Percentiles rank a stretch among this genome's conserved stretches.
phyloP scores from a whole-genome alignment of 2,797 vertebrate genomes.

The Poecilia picta region DNA sequence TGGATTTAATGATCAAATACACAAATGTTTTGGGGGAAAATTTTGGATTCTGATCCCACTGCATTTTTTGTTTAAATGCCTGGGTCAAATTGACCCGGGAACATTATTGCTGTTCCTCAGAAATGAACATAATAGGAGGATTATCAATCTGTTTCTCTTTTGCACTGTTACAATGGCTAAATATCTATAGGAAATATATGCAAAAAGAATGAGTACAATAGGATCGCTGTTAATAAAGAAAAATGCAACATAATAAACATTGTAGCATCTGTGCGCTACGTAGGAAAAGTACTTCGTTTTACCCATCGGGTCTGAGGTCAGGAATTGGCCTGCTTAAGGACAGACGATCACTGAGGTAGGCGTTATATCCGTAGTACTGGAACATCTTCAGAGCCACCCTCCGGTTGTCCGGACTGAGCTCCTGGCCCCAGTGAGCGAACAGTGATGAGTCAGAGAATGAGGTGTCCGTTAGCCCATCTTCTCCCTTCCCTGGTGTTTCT shows the following conservation, averaged over 20 bases:
- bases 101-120: no score
- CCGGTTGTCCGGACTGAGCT: constrained; percentile 89
- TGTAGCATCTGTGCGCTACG: not conserved
- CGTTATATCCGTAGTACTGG: constrained; percentile 98
- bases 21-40: no score
- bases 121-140: no score
- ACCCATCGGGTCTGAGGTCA: constrained; percentile 96
- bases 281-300: constrained; percentile 24
- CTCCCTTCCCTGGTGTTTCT: constrained; percentile 91
- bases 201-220: not conserved
- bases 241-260: not conserved
- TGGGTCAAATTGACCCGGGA: no score
- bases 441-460: constrained; percentile 94
- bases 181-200: not conserved
- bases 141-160: not conserved
- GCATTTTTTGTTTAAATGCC: no score
- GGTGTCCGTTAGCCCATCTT: constrained; percentile 82
- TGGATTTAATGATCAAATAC: no score
- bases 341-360: constrained; percentile 96
- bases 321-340: constrained; percentile 89
- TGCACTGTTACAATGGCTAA: not conserved
- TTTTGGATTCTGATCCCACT: no score
- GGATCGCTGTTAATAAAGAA: not conserved
- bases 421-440: constrained; percentile 96
- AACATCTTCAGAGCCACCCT: constrained; percentile 93